Base-by-base conservation (phyloP, 1,140 invertebrate genomes). In the Subanguina moxae region DNA sequence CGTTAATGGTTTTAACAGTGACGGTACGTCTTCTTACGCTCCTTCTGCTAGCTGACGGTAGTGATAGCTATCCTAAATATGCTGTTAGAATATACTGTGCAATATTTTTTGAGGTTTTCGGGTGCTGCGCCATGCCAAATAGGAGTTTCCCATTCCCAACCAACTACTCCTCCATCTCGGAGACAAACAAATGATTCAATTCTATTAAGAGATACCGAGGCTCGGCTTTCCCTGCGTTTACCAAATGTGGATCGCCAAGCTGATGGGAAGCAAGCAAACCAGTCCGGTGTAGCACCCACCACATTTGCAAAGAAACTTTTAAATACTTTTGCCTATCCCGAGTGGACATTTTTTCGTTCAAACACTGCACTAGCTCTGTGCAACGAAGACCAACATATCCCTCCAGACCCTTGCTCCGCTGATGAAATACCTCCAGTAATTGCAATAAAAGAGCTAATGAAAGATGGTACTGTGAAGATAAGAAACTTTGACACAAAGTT, bases 281-380 rank as follows among this genome's bases (percentile, higher is more conserved):
- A 61, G 17, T 32, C 58, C 19, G 58, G 28, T n/a, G 38, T 28
- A 61, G 58, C 38, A 43, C 58, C 58, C 58, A 61, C 58, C 19
- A 61, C 5, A 3, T 61, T 61, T 30, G 58, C 58, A 21, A 61
- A 25, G 28, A 30, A 28, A n/a, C 58, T 61, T 30, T 61, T 32
- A 8, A 61, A 25, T 25, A 5, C 19, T 32, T 61, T 61, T 30
- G 58, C 28, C 28, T 30, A n/a, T 30, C 58, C n/a, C 8, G 58
- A 61, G n/a, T 61, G 58, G 58, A 19, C n/a, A 32, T 43, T 61
- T 13, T 61, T 61, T 28, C 27, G 58, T 25, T 23, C 21, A 56
- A 30, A 61, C 19, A 30, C n/a, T 30, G 38, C n/a, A 7, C 28
- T 21, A 52, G 48, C 48, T 5, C n/a, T 21, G 17, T 25, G 23